Evolutionary conservation across 1,140 invertebrate genomes (phyloP).

Genomic region (Mylabris phalerata): DNA sequence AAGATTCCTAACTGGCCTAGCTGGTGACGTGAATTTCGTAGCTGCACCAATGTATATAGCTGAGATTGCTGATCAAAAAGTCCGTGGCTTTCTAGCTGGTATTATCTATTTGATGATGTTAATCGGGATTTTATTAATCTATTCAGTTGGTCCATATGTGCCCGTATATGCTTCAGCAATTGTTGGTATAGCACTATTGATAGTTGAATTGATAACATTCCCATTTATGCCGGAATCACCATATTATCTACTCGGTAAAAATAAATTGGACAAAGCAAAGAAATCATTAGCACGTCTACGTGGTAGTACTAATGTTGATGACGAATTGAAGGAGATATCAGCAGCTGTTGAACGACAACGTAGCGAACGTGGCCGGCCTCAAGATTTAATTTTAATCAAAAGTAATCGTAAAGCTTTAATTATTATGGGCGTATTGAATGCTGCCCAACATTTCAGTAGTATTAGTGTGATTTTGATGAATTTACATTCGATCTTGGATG

Average conservation of each 20-base stretch:
- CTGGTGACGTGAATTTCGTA: constrained; percentile 33
- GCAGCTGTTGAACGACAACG: constrained; percentile 26
- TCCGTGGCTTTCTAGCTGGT: constrained; percentile 32
- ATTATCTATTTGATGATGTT: constrained; percentile 37
- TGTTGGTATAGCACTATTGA: constrained; percentile 23
- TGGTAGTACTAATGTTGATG: constrained; percentile 30
- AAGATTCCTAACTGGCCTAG: constrained; percentile 33
- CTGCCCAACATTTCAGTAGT: constrained; percentile 27
- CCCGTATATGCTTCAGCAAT: constrained; percentile 26
- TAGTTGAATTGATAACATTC: constrained; percentile 16
- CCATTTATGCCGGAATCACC: constrained; percentile 28
- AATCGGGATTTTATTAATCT: constrained; percentile 29
- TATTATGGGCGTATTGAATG: constrained; percentile 31
- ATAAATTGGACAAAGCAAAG: constrained; percentile 44
- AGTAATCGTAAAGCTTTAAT: constrained; percentile 31
- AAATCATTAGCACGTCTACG: constrained; percentile 47
- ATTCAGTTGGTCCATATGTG: constrained; percentile 33
- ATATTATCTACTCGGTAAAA: constrained; percentile 29
- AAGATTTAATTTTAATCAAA: constrained; percentile 27
- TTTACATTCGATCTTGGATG: constrained; percentile 43
- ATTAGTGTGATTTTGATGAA: constrained; percentile 50
- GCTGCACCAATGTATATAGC: constrained; percentile 38
- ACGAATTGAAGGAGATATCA: constrained; percentile 38
- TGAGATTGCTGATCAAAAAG: constrained; percentile 38
- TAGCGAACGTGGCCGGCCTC: constrained; percentile 21